Evolutionary conservation across 2,888 invertebrate genomes (phyloP).

Genomic region (Mystacides longicornis): DNA sequence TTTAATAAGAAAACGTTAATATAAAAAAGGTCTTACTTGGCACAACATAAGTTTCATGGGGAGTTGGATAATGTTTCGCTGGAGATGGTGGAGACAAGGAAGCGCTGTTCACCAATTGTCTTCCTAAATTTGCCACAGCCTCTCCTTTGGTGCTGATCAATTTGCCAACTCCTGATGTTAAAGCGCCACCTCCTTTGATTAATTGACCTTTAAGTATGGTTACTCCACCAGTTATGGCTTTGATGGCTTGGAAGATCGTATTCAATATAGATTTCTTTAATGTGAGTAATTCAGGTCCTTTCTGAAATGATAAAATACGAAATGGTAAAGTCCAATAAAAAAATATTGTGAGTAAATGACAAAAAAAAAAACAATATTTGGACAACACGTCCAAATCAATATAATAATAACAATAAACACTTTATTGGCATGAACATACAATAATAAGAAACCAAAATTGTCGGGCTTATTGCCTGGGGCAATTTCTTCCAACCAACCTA

Average conservation of each 20-base stretch:
- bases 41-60: too few relatives aligned
- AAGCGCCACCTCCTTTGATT: slow-evolving; percentile 71
- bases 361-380: too few relatives aligned
- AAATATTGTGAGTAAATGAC: too few relatives aligned
- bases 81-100: slow-evolving; percentile 48
- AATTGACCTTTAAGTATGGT: slow-evolving; percentile 82
- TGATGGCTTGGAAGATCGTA: slow-evolving; percentile 79
- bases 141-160: slow-evolving; percentile 72
- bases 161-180: slow-evolving; percentile 44
- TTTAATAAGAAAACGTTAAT: slow-evolving; percentile 32
- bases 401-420: too few relatives aligned
- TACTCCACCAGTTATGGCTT: slow-evolving; percentile 81
- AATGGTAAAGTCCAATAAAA: too few relatives aligned
- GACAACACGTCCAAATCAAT: too few relatives aligned
- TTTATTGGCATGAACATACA: too few relatives aligned
- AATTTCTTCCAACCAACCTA: too few relatives aligned
- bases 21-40: slow-evolving; percentile 34
- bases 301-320: too few relatives aligned
- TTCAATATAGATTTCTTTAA: slow-evolving; percentile 75
- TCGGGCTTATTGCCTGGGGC: too few relatives aligned
- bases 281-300: slow-evolving; percentile 59
- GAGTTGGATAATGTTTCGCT: not conserved
- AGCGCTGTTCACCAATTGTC: slow-evolving; percentile 70
- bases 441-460: too few relatives aligned
- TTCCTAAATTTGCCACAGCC: slow-evolving; percentile 70